phyloP scores from a whole-genome alignment of 2,888 invertebrate genomes.

The Digitonthophagus gazella region DNA sequence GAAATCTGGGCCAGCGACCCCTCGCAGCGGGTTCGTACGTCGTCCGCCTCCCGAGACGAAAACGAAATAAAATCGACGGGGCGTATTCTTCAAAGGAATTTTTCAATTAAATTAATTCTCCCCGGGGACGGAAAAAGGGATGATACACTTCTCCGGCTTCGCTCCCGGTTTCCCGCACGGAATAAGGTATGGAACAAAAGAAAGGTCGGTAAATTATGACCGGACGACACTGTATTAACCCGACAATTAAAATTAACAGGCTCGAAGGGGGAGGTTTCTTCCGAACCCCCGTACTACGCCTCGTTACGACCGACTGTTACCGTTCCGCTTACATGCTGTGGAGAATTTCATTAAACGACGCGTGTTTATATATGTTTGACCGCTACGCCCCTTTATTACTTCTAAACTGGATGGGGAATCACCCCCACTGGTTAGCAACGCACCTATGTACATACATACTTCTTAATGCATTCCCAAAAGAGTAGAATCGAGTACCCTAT shows the following conservation, averaged over 20 bases:
- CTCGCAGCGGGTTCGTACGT: neutral
- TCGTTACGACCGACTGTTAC: slow-evolving; percentile 39
- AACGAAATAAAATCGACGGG: slow-evolving; percentile 27
- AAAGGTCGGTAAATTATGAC: neutral
- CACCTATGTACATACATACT: slow-evolving; percentile 12
- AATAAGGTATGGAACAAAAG: neutral
- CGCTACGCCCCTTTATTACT: neutral
- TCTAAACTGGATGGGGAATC: neutral
- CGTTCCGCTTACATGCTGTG: slow-evolving; percentile 42
- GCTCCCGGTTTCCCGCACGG: neutral
- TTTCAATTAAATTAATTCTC: slow-evolving; percentile 28
- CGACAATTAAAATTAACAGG: slow-evolving; percentile 10
- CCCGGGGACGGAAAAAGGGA: slow-evolving; percentile 5
- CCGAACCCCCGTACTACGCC: slow-evolving; percentile 28
- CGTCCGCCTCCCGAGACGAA: neutral
- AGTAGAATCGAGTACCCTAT: slow-evolving; percentile 17
- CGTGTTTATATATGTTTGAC: slow-evolving; percentile 34
- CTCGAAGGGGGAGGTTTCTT: slow-evolving; percentile 23
- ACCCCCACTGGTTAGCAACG: slow-evolving; percentile 12
- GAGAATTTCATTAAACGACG: slow-evolving; percentile 44
- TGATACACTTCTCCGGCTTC: slow-evolving; percentile 12
- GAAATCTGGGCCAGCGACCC: slow-evolving; percentile 22
- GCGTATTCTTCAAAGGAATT: slow-evolving; percentile 27
- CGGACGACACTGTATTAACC: slow-evolving; percentile 1
- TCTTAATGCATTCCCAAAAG: slow-evolving; percentile 2